phyloP scores from a whole-genome alignment of 1,140 invertebrate genomes.

The Neodiprion virginianus region DNA sequence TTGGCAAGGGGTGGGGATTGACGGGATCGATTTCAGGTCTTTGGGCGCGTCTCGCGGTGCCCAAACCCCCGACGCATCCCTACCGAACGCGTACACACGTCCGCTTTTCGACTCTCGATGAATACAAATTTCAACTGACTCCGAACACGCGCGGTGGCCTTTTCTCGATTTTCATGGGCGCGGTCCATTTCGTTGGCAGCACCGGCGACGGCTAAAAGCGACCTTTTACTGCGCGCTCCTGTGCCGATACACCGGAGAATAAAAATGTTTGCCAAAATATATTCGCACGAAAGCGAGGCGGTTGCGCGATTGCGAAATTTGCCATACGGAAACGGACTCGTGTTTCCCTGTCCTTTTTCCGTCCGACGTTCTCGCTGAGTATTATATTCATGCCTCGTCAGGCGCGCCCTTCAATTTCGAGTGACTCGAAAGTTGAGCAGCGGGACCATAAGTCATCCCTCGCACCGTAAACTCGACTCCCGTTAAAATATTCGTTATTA shows the following conservation, averaged over 20 bases:
- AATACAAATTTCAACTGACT: conserved; percentile 5
- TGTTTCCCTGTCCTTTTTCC: neutral
- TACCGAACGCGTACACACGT: neutral
- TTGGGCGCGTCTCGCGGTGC: neutral
- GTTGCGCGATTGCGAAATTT: too few relatives aligned
- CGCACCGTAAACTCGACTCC: neutral
- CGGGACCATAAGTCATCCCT: neutral
- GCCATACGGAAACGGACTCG: too few relatives aligned
- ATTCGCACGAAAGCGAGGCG: neutral
- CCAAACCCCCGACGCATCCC: neutral
- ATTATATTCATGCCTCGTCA: neutral
- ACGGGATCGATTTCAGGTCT: neutral
- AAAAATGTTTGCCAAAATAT: neutral
- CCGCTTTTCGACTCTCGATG: neutral
- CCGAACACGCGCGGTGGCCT: neutral
- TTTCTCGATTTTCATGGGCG: neutral
- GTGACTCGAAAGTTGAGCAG: neutral
- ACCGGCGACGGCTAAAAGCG: too few relatives aligned
- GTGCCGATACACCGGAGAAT: neutral
- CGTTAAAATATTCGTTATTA: too few relatives aligned
- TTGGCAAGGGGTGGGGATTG: neutral
- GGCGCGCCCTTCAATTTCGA: neutral
- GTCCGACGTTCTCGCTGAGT: neutral
- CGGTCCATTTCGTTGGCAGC: neutral
- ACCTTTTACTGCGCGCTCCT: neutral